These are phyloP conservation scores for Aplocera efformata DNA, from an alignment of 2,888 invertebrate genomes.

Conservation along the genomic window DNA sequence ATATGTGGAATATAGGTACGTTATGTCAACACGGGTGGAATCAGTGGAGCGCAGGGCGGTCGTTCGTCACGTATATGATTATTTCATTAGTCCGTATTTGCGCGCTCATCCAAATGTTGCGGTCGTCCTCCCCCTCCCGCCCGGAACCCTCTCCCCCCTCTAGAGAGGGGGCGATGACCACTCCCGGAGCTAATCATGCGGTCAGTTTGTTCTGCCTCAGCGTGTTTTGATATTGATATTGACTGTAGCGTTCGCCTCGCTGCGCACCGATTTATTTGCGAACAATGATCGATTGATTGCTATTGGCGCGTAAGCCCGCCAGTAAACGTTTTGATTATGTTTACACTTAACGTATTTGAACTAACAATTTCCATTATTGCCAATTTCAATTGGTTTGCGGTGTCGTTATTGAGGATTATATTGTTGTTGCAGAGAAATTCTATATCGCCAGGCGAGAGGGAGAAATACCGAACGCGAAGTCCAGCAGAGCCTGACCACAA, in stretches of 20 bases:
- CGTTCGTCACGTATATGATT: conserved; percentile 78
- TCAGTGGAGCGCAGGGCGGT: conserved; percentile 58
- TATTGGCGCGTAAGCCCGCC: conserved; percentile 64
- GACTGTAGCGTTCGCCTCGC: conserved; percentile 73
- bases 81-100: conserved; percentile 79
- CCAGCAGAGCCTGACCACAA: conserved; percentile 86
- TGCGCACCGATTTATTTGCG: conserved; percentile 78
- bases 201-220: conserved; percentile 80
- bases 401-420: conserved; percentile 32
- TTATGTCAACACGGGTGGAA: conserved; percentile 59
- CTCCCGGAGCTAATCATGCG: conserved; percentile 79
- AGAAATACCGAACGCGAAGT: conserved; percentile 91
- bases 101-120: conserved; percentile 74
- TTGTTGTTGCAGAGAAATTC: conserved; percentile 86
- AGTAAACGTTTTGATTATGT: conserved; percentile 77
- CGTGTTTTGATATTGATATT: conserved; percentile 81
- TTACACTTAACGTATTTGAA: conserved; percentile 64
- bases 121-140: conserved; percentile 37
- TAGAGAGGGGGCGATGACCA: conserved; percentile 65
- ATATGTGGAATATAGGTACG: conserved; percentile 34
- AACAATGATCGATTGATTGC: conserved; percentile 80
- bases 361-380: conserved; percentile 50
- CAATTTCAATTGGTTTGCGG: conserved; percentile 37
- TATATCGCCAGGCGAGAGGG: conserved; percentile 90
- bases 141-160: conserved; percentile 23